Base-by-base conservation (phyloP, 1,140 invertebrate genomes). In the Eupristina koningsbergeri region DNA sequence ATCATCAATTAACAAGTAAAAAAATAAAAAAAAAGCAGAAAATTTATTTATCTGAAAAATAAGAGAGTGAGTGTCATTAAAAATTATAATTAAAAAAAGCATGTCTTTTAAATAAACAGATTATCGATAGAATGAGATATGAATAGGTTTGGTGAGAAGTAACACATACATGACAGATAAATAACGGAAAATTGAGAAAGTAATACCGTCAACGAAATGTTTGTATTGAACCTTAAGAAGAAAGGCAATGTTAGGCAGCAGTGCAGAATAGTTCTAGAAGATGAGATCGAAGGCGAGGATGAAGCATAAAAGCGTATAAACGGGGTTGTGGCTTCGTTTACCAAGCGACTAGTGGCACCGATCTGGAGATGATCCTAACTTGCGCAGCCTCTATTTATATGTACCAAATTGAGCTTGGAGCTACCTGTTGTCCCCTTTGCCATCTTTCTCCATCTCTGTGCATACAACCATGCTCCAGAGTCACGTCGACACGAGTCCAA, bases 281-380 rank as follows among this genome's bases (percentile, higher is more conserved):
- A 26, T 22, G n/a, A 53, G 41, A 64, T 15, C 53, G 39, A 82
- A 8, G 80, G 31, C 69, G 34, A 83, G n/a, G 84, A 11, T 81
- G 36, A 73, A 77, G 22, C 58, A 34, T 8, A 29, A 41, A 41
- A 8, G n/a, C 17, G 64, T 7, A 11, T 36, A 22, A 39, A 67
- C 31, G 34, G 64, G 64, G 64, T 67, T 6, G 64, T 67, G 34
- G 6, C 0, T 36, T 34, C 7, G 13, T 22, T 7, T n/a, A 39
- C 9, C n/a, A 45, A 45, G 69, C 69, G 39, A 29, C 45, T 47
- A 26, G 39, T 9, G 31, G 39, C 29, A 29, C 36, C 39, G 39
- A 73, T 73, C 69, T 41, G n/a, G 39, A 41, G 69, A 45, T n/a
- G 69, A 73, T 41, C 39, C 36, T 29, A 26, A 26, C 39, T 41